phyloP scores from a whole-genome alignment of 2,888 invertebrate genomes.

The Cryptocheilus praepositus region DNA sequence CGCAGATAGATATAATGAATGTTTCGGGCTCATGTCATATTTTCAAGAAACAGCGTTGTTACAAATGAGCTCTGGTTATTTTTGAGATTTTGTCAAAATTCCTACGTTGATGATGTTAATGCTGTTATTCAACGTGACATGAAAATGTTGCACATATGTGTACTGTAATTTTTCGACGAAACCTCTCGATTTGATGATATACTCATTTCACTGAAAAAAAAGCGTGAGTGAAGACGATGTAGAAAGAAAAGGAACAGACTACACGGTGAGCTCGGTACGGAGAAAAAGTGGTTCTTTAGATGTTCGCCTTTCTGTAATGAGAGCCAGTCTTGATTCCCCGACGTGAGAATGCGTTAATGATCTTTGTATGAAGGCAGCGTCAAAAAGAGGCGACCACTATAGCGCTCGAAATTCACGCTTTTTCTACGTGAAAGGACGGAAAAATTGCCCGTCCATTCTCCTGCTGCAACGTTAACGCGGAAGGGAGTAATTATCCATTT shows the following conservation, averaged over 20 bases:
- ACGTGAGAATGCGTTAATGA: constrained; percentile 41
- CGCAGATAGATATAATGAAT: too few species aligned
- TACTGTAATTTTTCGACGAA: too few species aligned
- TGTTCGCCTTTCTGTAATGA: constrained; percentile 41
- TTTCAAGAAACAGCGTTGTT: too few species aligned
- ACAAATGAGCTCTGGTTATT: too few species aligned
- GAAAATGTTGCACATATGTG: too few species aligned
- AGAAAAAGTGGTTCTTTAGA: constrained; percentile 52
- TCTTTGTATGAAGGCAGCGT: constrained; percentile 8
- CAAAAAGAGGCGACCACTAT: not conserved
- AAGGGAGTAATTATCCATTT: too few species aligned
- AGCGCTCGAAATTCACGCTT: not conserved
- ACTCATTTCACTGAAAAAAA: constrained; percentile 9
- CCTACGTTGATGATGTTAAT: too few species aligned
- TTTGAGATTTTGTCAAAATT: too few species aligned
- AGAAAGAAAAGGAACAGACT: not conserved
- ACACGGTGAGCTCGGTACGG: constrained; percentile 8
- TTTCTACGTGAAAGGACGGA: constrained; percentile 10
- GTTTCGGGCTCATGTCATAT: too few species aligned
- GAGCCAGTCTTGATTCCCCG: constrained; percentile 39
- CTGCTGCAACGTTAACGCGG: too few species aligned
- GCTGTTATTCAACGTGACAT: too few species aligned
- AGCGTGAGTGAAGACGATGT: not conserved
- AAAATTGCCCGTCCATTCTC: not conserved
- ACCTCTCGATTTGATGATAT: not conserved